Percentiles rank a stretch among this genome's conserved stretches.
Conservation (phyloP, 2,113 vertebrate species). For the Megalops atlanticus region DNA sequence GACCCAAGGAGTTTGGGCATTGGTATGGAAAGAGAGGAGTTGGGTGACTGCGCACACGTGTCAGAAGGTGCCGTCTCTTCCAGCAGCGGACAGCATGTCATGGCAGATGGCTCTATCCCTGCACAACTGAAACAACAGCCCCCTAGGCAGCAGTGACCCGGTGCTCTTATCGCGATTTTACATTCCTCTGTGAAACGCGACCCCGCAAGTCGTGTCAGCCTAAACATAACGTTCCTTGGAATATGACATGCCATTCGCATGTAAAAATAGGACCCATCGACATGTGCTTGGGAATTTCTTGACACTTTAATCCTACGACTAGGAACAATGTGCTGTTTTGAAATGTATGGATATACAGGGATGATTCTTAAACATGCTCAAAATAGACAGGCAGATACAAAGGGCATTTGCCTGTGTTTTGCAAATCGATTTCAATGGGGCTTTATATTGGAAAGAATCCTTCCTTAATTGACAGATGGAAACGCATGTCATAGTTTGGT, state of each 20-base stretch:
- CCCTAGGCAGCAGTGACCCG: neutral
- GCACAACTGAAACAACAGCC: neutral
- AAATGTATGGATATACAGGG: neutral
- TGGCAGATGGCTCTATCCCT: neutral
- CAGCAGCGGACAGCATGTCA: neutral
- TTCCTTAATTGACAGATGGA: neutral
- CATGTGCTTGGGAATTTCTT: neutral
- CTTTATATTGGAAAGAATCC: neutral
- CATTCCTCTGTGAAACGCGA: neutral
- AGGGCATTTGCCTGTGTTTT: neutral
- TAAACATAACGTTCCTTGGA: neutral
- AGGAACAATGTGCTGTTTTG: neutral
- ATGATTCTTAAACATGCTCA: neutral
- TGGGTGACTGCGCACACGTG: neutral
- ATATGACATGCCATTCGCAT: neutral
- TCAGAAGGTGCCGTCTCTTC: neutral
- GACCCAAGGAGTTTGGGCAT: no score
- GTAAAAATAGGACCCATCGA: neutral
- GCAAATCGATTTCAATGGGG: neutral
- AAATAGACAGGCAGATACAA: neutral
- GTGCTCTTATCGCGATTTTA: neutral
- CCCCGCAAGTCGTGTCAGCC: neutral
- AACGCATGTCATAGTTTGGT: neutral
- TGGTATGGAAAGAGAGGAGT: neutral
- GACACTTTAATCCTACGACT: neutral